Percentiles rank a stretch among this genome's conserved stretches.
These are phyloP conservation scores for Heliconius ethilla DNA, from an alignment of 2,888 invertebrate species.

Conservation along the genomic window DNA sequence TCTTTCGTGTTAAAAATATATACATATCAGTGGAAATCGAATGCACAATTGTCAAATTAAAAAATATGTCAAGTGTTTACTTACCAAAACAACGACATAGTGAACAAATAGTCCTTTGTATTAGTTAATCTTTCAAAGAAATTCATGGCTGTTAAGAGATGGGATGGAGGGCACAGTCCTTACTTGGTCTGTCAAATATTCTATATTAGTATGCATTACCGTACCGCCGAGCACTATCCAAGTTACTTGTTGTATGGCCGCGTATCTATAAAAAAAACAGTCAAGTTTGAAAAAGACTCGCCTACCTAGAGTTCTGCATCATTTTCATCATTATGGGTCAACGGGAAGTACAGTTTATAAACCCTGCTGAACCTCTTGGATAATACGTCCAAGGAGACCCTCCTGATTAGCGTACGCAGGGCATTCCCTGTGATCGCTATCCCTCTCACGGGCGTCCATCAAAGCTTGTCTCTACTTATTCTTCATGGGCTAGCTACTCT, in stretches of 20 bases:
- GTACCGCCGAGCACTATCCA: slow-evolving; percentile 61
- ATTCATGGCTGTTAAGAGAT: slow-evolving; percentile 51
- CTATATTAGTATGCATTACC: slow-evolving; percentile 52
- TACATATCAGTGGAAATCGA: not conserved
- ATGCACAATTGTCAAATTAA: too few relatives aligned
- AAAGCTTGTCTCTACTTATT: too few relatives aligned
- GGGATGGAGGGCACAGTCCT: slow-evolving; percentile 56
- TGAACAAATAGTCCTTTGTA: slow-evolving; percentile 36
- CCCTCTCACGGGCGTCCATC: too few relatives aligned
- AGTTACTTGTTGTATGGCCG: slow-evolving; percentile 60
- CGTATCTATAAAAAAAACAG: slow-evolving; percentile 52
- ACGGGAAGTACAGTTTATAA: too few relatives aligned
- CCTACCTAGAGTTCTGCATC: not conserved
- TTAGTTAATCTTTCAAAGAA: slow-evolving; percentile 55
- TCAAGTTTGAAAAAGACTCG: not conserved
- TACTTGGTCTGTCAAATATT: slow-evolving; percentile 58
- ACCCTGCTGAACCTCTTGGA: too few relatives aligned
- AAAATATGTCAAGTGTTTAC: not conserved
- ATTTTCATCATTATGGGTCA: too few relatives aligned
- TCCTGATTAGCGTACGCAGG: too few relatives aligned
- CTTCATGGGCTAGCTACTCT: too few relatives aligned
- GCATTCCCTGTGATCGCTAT: too few relatives aligned
- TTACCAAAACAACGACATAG: slow-evolving; percentile 19
- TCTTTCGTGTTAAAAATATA: slow-evolving; percentile 14
- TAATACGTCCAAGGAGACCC: too few relatives aligned